phyloP scores from a whole-genome alignment of 2,888 invertebrate species.

The Papilio elwesi region DNA sequence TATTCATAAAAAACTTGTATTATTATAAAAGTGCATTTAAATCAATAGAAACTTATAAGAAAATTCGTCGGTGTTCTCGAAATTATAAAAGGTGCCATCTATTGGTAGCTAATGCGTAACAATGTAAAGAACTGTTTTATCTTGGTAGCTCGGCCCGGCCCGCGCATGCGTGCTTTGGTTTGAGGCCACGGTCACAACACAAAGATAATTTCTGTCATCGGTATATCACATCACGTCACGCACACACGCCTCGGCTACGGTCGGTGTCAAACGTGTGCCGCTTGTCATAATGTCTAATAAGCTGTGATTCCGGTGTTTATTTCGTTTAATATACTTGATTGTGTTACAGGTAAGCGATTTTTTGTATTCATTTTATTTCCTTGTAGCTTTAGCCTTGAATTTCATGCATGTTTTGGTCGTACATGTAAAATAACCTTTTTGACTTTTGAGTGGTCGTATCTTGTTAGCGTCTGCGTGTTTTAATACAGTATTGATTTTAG shows the following conservation, averaged over 20 bases:
- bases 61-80: background rate
- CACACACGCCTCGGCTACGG: constrained; percentile 64
- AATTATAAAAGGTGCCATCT: constrained; percentile 61
- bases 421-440: constrained; percentile 40
- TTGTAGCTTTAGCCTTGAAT: background rate
- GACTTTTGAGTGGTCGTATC: constrained; percentile 10
- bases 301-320: constrained; percentile 56
- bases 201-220: constrained; percentile 48
- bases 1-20: no score
- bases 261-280: constrained; percentile 66
- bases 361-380: constrained; percentile 39
- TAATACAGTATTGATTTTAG: background rate
- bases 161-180: constrained; percentile 70
- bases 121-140: constrained; percentile 57
- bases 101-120: constrained; percentile 41
- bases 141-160: constrained; percentile 48
- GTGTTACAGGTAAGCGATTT: constrained; percentile 62
- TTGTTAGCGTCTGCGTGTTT: background rate
- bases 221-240: constrained; percentile 43
- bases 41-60: background rate
- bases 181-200: constrained; percentile 75
- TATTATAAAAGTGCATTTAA: no score
- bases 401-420: background rate
- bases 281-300: constrained; percentile 63
- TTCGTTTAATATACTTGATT: constrained; percentile 44